Evolutionary conservation across 1,140 invertebrate genomes (phyloP), one percentile per base, ranked within the genome.

Genomic region (Antheraea pernyi): DNA sequence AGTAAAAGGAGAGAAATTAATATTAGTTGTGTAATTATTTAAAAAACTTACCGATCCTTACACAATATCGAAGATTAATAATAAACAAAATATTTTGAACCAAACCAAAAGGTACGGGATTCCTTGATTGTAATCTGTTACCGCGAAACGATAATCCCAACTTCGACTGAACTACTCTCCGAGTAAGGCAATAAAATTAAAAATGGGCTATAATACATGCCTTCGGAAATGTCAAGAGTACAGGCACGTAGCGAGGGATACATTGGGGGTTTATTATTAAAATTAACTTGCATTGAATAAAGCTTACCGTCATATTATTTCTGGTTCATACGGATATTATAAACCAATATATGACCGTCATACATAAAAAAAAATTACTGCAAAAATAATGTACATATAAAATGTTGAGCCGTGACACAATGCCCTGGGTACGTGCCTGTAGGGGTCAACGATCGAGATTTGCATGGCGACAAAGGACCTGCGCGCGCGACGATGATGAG

Each of bases 361-460:
- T 30, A 30, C 1, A 30, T 30, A 30, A 30, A 30, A 30, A 30
- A 30, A 30, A 30, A 30, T 30, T 30, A 2, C 1, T 42, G 7
- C 11, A 1, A 11, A 59, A 59, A 59, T 16, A 16, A 59, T 59
- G 16, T 16, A 9, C 19, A 22, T 60, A 60, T 22, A 19, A 19
- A 60, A 18, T 30, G 2, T 30, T n/a, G 39, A 42, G 39, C 2
- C 0, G 9, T 53, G 19, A 63, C 6, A 66, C 53, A 66, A 66
- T 69, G 74, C 82, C 75, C 78, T 80, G 78, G 72, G 78, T 77
- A 81, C 83, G 83, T 83, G 80, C 82, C 81, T 81, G 78, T 77
- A 16, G 77, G 79, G 85, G 81, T 89, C 84, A 74, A 72, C 65
- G 86, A 83, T 84, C 86, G 74, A 72, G 74, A 81, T 82, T 83